Evolutionary conservation across 2,888 invertebrate genomes (phyloP), one percentile per base, ranked within the genome.

Genomic region (Polietes domitor): DNA sequence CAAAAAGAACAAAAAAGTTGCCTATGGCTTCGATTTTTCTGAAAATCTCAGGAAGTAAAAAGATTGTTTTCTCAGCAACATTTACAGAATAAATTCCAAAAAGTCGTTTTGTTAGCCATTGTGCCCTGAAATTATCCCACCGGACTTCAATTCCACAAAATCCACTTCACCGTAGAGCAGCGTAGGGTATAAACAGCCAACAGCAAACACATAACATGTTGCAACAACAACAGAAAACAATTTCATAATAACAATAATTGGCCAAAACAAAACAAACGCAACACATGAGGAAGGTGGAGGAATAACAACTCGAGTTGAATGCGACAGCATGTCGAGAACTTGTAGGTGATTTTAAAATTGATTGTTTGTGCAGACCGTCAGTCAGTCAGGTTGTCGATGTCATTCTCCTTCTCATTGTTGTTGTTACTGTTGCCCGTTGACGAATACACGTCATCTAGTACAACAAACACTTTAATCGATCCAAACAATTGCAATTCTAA

Each of bases 161-260:
- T n/a, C n/a, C n/a, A n/a, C n/a, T n/a, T n/a, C n/a, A n/a, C n/a
- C n/a, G n/a, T n/a, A n/a, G n/a, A n/a, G n/a, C n/a, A n/a, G n/a
- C n/a, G n/a, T n/a, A n/a, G n/a, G n/a, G n/a, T 19, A 77, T 17
- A 43, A 74, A 28, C 0, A 63, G 47, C 24, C 43, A 55, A 65
- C 32, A 17, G 72, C 24, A 43, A 37, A 65, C 47, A 21, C 9
- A 65, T 10, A 37, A 37, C 37, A 37, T n/a, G n/a, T 26, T 32
- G n/a, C 58, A 68, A 43, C 26, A 72, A 58, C 79, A 72, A 32
- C 15, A 37, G 55, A 7, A 32, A 68, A 77, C 71, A 77, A 79
- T 77, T 80, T 76, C 70, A 85, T 84, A 82, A 79, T 82, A 75
- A 47, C 73, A 84, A 84, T 84, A 79, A 84, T 81, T 84, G 81